phyloP scores from a whole-genome alignment of 2,113 vertebrate genomes.

The Vulpes ferrilata region DNA sequence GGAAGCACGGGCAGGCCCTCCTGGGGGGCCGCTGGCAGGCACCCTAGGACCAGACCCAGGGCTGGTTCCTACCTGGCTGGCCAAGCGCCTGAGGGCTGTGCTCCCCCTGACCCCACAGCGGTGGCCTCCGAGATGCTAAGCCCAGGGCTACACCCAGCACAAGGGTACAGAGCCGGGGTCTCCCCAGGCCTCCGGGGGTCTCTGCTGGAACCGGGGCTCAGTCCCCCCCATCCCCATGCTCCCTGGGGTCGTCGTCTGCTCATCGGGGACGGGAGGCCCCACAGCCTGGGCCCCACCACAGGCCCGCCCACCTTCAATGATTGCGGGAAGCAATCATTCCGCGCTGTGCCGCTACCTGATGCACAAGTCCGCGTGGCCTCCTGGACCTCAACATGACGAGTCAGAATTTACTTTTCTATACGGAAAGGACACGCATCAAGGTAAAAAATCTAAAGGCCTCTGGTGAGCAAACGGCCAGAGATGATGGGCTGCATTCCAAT shows the following conservation, averaged over 20 bases:
- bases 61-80: not conserved
- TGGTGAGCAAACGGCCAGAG: not conserved
- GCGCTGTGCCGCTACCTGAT: not conserved
- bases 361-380: not conserved
- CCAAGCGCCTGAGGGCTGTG: not conserved
- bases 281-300: not conserved
- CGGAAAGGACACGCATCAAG: not conserved
- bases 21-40: not conserved
- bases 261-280: no score
- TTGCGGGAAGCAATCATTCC: not conserved
- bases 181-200: not conserved
- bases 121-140: not conserved
- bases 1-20: not conserved
- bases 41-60: not conserved
- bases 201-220: not conserved
- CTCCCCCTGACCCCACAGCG: not conserved
- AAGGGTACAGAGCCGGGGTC: not conserved
- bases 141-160: accelerated
- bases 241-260: not conserved
- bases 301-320: no score
- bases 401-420: not conserved
- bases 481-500: not conserved
- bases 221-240: not conserved
- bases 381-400: not conserved
- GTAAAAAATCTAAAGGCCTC: not conserved